Evolutionary conservation across 2,113 vertebrate species (phyloP).

Genomic region (Tragelaphus buxtoni): DNA sequence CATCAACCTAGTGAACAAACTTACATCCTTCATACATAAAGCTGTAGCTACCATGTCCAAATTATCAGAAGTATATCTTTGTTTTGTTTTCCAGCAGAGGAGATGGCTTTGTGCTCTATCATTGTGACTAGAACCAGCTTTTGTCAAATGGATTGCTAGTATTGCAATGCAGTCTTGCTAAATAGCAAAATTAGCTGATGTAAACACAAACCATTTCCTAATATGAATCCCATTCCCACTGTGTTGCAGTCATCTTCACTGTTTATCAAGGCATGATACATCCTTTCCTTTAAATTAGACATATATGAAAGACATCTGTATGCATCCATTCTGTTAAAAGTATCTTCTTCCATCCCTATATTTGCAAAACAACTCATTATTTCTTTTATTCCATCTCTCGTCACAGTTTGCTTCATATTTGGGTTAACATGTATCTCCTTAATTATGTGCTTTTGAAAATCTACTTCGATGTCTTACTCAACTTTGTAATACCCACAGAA

Average conservation of each 20-base stretch:
- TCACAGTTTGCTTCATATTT: background rate
- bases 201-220: background rate
- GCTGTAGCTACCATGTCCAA: no score
- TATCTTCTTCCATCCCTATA: background rate
- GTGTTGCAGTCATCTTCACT: background rate
- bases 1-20: background rate
- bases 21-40: background rate
- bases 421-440: background rate
- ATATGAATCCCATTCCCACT: background rate
- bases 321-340: background rate
- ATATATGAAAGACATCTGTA: background rate
- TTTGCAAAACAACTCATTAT: background rate
- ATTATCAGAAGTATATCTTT: background rate
- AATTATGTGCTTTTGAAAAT: background rate
- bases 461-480: background rate
- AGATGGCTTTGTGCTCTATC: background rate
- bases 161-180: background rate
- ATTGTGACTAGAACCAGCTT: background rate
- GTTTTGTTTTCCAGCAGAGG: background rate
- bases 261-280: background rate
- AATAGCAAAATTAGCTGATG: background rate
- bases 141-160: background rate
- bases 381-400: background rate
- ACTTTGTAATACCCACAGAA: background rate
- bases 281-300: background rate